phyloP scores from a whole-genome alignment of 2,113 vertebrate genomes.

The Lagopus muta region DNA sequence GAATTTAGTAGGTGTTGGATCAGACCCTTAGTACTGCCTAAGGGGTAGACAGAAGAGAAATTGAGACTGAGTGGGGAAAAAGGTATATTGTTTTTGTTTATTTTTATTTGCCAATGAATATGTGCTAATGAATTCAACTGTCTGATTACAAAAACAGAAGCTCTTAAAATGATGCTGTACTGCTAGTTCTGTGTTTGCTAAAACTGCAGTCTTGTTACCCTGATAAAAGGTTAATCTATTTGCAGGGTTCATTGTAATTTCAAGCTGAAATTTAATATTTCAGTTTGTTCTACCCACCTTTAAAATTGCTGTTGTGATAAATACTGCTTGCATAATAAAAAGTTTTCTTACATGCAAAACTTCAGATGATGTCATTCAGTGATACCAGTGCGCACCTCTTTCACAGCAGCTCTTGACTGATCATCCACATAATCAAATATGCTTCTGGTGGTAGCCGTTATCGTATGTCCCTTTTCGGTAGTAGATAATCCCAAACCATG shows the following conservation, averaged over 20 bases:
- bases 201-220: background rate
- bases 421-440: rapidly evolving
- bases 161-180: background rate
- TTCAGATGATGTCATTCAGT: background rate
- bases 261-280: background rate
- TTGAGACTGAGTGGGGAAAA: background rate
- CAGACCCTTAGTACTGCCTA: background rate
- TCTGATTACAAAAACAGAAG: background rate
- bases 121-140: slow-evolving; percentile 11
- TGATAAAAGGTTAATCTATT: background rate
- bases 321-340: background rate
- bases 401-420: background rate
- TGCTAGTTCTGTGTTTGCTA: background rate
- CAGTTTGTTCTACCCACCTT: background rate
- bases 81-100: slow-evolving; percentile 9
- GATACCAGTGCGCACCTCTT: background rate
- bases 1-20: background rate
- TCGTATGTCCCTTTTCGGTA: background rate
- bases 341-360: background rate
- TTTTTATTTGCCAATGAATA: slow-evolving; percentile 28
- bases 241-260: background rate
- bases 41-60: background rate
- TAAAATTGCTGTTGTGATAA: background rate
- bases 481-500: background rate
- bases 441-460: background rate